These are phyloP conservation scores for Rhyzopertha dominica DNA, from an alignment of 1,140 invertebrate species.

Conservation along the genomic window DNA sequence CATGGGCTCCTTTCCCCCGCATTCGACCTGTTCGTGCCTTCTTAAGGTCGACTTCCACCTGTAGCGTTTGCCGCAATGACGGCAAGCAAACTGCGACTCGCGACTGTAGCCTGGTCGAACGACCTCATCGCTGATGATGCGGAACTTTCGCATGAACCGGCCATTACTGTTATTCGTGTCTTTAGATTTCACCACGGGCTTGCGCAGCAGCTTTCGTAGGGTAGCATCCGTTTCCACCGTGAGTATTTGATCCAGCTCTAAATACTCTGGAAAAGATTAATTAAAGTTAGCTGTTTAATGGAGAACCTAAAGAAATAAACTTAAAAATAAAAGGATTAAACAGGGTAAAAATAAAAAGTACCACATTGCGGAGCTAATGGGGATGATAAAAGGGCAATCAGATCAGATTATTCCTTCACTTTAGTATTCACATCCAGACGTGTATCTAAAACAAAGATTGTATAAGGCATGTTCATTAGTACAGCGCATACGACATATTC, in stretches of 20 bases:
- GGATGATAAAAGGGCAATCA: too few species aligned
- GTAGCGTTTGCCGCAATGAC: slow-evolving; percentile 74
- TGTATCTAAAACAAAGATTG: too few species aligned
- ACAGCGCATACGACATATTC: too few species aligned
- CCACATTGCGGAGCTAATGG: too few species aligned
- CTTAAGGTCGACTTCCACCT: slow-evolving; percentile 77
- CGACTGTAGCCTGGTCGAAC: slow-evolving; percentile 49
- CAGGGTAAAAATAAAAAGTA: too few species aligned
- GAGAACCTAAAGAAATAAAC: too few species aligned
- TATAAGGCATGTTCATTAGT: too few species aligned
- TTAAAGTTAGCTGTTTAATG: too few species aligned
- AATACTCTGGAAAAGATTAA: slow-evolving; percentile 36
- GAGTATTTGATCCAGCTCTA: slow-evolving; percentile 41
- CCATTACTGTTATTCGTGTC: too few species aligned
- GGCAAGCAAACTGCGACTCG: slow-evolving; percentile 69
- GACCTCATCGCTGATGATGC: slow-evolving; percentile 40
- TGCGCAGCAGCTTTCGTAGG: slow-evolving; percentile 25
- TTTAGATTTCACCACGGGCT: slow-evolving; percentile 17
- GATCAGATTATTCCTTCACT: too few species aligned
- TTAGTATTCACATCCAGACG: too few species aligned
- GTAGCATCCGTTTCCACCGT: slow-evolving; percentile 24
- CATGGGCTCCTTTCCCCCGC: slow-evolving; percentile 76
- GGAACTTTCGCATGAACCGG: slow-evolving; percentile 30
- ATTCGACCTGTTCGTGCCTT: slow-evolving; percentile 78
- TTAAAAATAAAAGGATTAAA: too few species aligned